Percentiles rank a stretch among this genome's conserved stretches.
Evolutionary conservation across 2,888 invertebrate genomes (phyloP).

Genomic region (Rhagium mordax): DNA sequence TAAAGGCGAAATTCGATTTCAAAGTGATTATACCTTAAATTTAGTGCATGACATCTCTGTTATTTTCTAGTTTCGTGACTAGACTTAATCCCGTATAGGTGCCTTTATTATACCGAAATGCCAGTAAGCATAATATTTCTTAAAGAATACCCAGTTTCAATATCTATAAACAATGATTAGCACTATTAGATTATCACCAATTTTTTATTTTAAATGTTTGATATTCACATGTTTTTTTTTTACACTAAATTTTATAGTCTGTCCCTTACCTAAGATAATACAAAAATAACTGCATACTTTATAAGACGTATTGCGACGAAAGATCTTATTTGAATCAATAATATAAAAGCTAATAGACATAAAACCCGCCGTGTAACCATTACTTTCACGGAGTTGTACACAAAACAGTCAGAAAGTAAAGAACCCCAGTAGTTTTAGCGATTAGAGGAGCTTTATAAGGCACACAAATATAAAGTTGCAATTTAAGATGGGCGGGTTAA

Average conservation of each 20-base stretch:
- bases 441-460: conserved; percentile 27
- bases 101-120: not conserved
- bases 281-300: no score
- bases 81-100: conserved; percentile 29
- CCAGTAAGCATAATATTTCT: not conserved
- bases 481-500: conserved; percentile 36
- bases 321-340: no score
- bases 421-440: conserved; percentile 7
- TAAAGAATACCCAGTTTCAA: not conserved
- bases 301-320: no score
- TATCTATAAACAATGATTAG: not conserved
- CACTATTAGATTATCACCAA: no score
- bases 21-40: conserved; percentile 51
- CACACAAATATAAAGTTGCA: conserved; percentile 39
- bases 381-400: conserved; percentile 1
- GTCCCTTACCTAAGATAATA: no score
- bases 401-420: conserved; percentile 23
- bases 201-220: no score
- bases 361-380: not conserved
- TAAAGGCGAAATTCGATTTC: conserved; percentile 51
- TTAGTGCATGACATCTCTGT: conserved; percentile 31
- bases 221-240: no score
- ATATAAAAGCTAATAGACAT: no score
- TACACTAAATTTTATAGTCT: no score
- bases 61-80: conserved; percentile 40